Conservation (phyloP, 2,797 vertebrate species). For the Danio choprae region DNA sequence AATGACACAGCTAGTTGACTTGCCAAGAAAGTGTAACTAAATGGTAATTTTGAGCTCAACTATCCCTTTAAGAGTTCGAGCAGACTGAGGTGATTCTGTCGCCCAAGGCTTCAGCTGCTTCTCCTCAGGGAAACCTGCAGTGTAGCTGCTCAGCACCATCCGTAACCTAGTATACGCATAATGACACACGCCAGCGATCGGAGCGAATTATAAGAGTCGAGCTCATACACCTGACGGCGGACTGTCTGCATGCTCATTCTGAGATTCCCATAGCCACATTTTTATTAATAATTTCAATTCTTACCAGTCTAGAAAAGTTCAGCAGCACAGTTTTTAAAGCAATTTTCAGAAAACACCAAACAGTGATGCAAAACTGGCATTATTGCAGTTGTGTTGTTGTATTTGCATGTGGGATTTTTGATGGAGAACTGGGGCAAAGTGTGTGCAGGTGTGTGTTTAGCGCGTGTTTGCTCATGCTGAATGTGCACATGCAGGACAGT, state of each 20-base stretch:
- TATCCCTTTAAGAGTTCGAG: not conserved
- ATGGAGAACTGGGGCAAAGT: not conserved
- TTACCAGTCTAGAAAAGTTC: not conserved
- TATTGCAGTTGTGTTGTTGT: not conserved
- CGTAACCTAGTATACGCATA: not conserved
- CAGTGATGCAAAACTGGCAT: not conserved
- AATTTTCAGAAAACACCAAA: not conserved
- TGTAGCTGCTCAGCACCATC: slow-evolving; percentile 10
- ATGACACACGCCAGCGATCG: not conserved
- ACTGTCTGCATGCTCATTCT: not conserved
- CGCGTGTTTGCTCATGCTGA: slow-evolving; percentile 31
- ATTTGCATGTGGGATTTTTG: not conserved
- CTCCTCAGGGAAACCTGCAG: slow-evolving; percentile 19
- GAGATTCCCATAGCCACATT: not conserved
- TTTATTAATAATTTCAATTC: not conserved
- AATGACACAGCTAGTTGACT: no score
- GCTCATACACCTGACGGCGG: not conserved
- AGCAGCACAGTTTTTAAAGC: not conserved
- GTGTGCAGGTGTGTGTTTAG: slow-evolving; percentile 35
- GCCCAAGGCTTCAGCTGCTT: slow-evolving; percentile 32
- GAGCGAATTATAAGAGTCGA: not conserved
- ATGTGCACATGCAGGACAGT: slow-evolving; percentile 24
- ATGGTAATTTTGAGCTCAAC: not conserved
- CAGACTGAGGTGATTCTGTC: slow-evolving; percentile 30
- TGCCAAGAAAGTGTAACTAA: not conserved